Conservation (phyloP, 2,113 vertebrate species). For the Chrysemys picta region DNA sequence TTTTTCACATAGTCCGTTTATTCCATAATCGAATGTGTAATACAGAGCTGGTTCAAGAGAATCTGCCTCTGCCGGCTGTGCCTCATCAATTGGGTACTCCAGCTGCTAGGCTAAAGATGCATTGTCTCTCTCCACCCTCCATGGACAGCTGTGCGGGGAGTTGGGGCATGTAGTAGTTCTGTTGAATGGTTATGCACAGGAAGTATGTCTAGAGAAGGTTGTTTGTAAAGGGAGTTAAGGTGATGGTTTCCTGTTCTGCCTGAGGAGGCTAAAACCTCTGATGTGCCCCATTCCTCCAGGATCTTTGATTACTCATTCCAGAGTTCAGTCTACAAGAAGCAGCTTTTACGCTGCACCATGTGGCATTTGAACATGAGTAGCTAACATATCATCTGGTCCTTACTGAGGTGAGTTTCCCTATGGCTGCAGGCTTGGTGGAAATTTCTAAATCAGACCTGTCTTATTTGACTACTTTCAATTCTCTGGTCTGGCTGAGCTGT, state of each 20-base stretch:
- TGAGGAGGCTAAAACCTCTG: background rate
- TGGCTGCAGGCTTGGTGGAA: background rate
- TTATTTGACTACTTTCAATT: background rate
- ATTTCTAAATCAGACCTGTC: background rate
- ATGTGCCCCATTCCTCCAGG: background rate
- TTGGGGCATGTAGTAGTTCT: rapidly evolving
- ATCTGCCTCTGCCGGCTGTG: background rate
- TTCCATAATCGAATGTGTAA: background rate
- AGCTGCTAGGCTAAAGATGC: background rate
- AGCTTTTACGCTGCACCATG: background rate
- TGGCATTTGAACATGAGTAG: background rate
- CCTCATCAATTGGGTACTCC: background rate
- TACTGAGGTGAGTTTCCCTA: background rate
- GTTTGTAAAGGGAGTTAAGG: background rate
- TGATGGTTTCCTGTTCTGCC: background rate
- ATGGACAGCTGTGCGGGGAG: background rate
- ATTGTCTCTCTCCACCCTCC: background rate
- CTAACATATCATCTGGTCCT: background rate
- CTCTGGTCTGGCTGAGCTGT: background rate
- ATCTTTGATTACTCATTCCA: background rate
- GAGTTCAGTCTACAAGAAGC: background rate
- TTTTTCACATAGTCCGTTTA: background rate
- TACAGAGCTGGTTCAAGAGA: background rate
- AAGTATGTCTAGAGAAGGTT: background rate
- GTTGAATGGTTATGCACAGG: background rate